Percentiles rank a stretch among this genome's conserved stretches.
Evolutionary conservation across 2,888 invertebrate genomes (phyloP).

Genomic region (Sphinx pinastri): DNA sequence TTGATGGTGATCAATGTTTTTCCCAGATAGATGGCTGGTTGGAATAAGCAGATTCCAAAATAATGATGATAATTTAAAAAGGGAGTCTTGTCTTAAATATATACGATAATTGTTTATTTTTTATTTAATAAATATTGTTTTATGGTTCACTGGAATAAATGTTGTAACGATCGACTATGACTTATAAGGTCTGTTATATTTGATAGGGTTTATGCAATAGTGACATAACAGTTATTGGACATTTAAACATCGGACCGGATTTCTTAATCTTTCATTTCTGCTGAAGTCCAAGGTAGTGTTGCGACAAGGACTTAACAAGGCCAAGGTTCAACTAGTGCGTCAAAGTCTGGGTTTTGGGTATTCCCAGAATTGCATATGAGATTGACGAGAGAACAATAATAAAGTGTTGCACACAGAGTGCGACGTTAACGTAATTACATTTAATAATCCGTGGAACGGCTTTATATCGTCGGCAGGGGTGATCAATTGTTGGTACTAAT

Average conservation of each 20-base stretch:
- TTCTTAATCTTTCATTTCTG: constrained; percentile 13
- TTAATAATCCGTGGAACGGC: constrained; percentile 51
- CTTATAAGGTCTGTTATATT: no score
- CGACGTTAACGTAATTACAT: constrained; percentile 53
- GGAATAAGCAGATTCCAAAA: no score
- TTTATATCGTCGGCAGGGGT: constrained; percentile 56
- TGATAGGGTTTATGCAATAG: background rate
- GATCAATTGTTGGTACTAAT: constrained; percentile 34
- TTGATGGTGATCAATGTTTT: no score
- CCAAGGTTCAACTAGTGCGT: constrained; percentile 9
- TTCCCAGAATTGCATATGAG: background rate
- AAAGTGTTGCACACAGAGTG: constrained; percentile 37
- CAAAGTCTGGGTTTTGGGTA: constrained; percentile 15
- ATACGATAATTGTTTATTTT: no score
- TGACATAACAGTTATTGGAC: background rate
- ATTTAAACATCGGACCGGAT: constrained; percentile 7
- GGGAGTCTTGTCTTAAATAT: no score
- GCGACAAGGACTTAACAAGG: constrained; percentile 21
- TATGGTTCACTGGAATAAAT: no score
- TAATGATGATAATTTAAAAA: no score
- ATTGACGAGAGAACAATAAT: constrained; percentile 29
- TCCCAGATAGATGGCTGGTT: no score
- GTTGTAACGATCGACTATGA: no score
- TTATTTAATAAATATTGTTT: no score
- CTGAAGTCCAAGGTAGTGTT: constrained; percentile 12